These are phyloP conservation scores for Cyclophora albipunctata DNA, from an alignment of 2,888 invertebrate species.

Conservation along the genomic window DNA sequence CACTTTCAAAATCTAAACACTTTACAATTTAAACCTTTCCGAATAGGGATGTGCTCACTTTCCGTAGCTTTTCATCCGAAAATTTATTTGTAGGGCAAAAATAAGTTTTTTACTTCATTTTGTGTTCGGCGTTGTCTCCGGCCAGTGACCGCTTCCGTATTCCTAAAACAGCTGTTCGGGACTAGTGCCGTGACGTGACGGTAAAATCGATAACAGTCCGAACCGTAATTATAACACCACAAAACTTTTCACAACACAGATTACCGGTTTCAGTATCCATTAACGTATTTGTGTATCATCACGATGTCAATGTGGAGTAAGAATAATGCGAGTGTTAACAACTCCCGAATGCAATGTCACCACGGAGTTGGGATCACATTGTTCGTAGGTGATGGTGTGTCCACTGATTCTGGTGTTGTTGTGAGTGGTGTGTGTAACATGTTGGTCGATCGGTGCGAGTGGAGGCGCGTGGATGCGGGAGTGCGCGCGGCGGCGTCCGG, in stretches of 20 bases:
- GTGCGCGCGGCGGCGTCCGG: constrained; percentile 53
- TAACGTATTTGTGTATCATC: constrained; percentile 27
- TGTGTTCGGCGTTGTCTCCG: constrained; percentile 4
- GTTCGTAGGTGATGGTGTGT: constrained; percentile 17
- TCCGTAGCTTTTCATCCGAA: too few relatives aligned
- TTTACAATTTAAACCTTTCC: too few relatives aligned
- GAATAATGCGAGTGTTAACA: constrained; percentile 18
- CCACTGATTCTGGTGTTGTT: constrained; percentile 30
- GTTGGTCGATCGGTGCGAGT: too few relatives aligned
- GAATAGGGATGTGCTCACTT: too few relatives aligned
- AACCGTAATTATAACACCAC: constrained; percentile 41
- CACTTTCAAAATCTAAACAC: too few relatives aligned
- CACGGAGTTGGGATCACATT: constrained; percentile 16
- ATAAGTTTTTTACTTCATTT: too few relatives aligned
- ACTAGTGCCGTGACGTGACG: constrained; percentile 42
- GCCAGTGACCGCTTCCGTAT: constrained; percentile 38
- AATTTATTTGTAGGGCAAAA: too few relatives aligned
- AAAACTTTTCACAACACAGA: constrained; percentile 48
- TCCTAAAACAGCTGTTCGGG: constrained; percentile 64
- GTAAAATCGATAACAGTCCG: constrained; percentile 55
- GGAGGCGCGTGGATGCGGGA: constrained; percentile 21
- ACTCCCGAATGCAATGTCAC: constrained; percentile 1
- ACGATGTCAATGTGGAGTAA: constrained; percentile 24
- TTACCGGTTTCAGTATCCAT: constrained; percentile 43
- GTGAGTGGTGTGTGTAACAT: constrained; percentile 28